These are phyloP conservation scores for Cercocebus atys DNA, from an alignment of 2,113 vertebrate genomes.

Conservation along the genomic window DNA sequence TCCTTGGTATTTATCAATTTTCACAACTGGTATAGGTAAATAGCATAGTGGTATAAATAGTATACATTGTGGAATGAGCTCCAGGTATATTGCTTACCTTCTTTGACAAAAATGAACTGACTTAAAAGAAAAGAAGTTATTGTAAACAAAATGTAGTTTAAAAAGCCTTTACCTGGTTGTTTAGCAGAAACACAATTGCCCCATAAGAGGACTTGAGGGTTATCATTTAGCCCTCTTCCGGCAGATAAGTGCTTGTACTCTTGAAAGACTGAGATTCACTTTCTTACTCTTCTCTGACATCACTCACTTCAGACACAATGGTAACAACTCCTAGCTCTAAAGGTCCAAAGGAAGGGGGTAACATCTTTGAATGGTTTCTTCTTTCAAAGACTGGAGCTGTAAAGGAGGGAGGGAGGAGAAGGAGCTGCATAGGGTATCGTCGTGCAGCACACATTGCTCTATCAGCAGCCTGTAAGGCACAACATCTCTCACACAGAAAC, in stretches of 20 bases:
- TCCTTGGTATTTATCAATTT: conserved; percentile 45
- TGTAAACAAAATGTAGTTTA: conserved; percentile 64
- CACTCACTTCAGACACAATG: conserved; percentile 9
- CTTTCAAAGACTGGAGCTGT: neutral
- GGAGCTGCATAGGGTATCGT: neutral
- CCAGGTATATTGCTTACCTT: conserved; percentile 51
- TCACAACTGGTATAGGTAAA: conserved; percentile 55
- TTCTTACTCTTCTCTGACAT: conserved; percentile 58
- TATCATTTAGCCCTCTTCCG: conserved; percentile 24
- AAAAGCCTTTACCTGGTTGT: conserved; percentile 71
- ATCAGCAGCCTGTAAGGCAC: conserved; percentile 44
- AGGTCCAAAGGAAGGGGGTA: conserved; percentile 15
- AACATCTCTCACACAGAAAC: conserved; percentile 31
- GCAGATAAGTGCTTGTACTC: conserved; percentile 65
- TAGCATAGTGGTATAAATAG: conserved; percentile 30
- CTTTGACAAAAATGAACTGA: conserved; percentile 66
- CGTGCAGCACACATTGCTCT: conserved; percentile 31
- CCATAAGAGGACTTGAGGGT: conserved; percentile 57
- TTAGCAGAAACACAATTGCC: conserved; percentile 63
- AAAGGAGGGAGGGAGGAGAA: neutral
- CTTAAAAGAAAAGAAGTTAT: conserved; percentile 65
- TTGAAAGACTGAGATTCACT: conserved; percentile 56
- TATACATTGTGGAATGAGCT: conserved; percentile 32
- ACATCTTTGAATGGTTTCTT: conserved; percentile 61
- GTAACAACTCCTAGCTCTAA: conserved; percentile 39